Evolutionary conservation across 2,888 invertebrate genomes (phyloP).

Genomic region (Drosophila buzzatii): DNA sequence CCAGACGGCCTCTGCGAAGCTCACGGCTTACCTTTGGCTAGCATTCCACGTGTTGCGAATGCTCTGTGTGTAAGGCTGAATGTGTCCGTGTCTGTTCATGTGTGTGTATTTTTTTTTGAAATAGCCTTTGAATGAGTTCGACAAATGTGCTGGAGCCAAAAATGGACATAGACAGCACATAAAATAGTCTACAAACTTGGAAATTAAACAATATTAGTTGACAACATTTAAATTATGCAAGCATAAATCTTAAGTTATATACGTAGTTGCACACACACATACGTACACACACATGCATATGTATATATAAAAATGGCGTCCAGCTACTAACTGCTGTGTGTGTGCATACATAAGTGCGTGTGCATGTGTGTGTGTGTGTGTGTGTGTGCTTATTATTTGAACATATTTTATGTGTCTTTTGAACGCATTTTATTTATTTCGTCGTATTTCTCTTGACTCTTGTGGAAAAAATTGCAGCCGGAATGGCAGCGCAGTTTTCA

Average conservation of each 20-base stretch:
- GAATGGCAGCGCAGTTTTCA: conserved; percentile 58
- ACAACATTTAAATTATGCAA: conserved; percentile 60
- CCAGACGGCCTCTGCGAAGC: conserved; percentile 12
- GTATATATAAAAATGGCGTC: conserved; percentile 35
- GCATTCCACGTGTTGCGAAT: conserved; percentile 40
- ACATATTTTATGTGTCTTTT: conserved; percentile 68
- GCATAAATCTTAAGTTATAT: conserved; percentile 49
- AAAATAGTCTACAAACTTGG: conserved; percentile 43
- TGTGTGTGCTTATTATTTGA: conserved; percentile 50
- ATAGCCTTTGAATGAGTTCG: conserved; percentile 68
- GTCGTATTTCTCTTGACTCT: conserved; percentile 71
- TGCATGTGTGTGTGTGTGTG: conserved; percentile 2
- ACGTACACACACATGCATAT: not conserved
- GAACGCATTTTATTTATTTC: conserved; percentile 70
- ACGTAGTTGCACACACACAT: conserved; percentile 5
- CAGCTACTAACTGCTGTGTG: conserved; percentile 11
- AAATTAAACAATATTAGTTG: conserved; percentile 64
- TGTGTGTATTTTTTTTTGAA: conserved; percentile 14
- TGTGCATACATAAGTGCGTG: conserved; percentile 7
- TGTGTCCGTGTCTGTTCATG: not conserved
- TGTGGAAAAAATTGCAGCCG: conserved; percentile 63
- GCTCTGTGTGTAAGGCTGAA: not conserved
- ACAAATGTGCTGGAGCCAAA: conserved; percentile 7
- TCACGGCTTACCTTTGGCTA: conserved; percentile 23
- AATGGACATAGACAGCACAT: conserved; percentile 16